Evolutionary conservation across 2,888 invertebrate species (phyloP).

Genomic region (Tenthredo scrophulariae): DNA sequence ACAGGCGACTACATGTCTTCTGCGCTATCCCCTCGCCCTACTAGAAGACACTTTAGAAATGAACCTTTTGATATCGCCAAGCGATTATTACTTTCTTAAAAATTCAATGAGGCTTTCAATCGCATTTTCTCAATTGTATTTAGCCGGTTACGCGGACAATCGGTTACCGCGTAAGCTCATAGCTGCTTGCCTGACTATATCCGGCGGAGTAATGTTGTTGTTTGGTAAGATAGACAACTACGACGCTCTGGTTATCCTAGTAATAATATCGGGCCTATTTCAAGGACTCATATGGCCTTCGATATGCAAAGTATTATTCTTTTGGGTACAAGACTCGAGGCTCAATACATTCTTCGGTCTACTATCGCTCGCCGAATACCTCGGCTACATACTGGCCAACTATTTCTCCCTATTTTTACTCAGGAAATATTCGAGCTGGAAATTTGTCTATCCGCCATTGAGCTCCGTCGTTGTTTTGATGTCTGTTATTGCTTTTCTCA

Average conservation of each 20-base stretch:
- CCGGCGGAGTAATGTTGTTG: conserved; percentile 24
- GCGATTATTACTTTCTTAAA: conserved; percentile 36
- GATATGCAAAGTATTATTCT: conserved; percentile 20
- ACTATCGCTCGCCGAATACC: conserved; percentile 23
- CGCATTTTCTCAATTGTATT: conserved; percentile 34
- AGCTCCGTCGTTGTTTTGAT: conserved; percentile 1
- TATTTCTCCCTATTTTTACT: conserved; percentile 5
- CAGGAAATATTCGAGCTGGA: conserved; percentile 30
- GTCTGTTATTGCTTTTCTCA: conserved; percentile 21
- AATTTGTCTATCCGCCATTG: conserved; percentile 15
- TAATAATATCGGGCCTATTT: conserved; percentile 34
- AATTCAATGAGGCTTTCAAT: conserved; percentile 35
- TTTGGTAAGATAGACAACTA: conserved; percentile 44
- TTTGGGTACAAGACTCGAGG: conserved; percentile 40
- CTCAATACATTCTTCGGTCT: conserved; percentile 42
- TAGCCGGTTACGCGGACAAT: conserved; percentile 25
- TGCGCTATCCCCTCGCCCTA: conserved; percentile 12
- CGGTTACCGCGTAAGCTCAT: conserved; percentile 34
- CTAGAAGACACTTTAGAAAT: conserved; percentile 37
- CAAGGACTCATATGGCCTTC: conserved; percentile 47
- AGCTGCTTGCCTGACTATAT: not conserved
- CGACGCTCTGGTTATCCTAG: conserved; percentile 17
- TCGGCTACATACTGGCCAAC: not conserved
- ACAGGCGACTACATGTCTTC: conserved; percentile 33
- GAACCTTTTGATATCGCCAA: conserved; percentile 23